phyloP scores from a whole-genome alignment of 2,113 vertebrate species.

The Neomonachus schauinslandi region DNA sequence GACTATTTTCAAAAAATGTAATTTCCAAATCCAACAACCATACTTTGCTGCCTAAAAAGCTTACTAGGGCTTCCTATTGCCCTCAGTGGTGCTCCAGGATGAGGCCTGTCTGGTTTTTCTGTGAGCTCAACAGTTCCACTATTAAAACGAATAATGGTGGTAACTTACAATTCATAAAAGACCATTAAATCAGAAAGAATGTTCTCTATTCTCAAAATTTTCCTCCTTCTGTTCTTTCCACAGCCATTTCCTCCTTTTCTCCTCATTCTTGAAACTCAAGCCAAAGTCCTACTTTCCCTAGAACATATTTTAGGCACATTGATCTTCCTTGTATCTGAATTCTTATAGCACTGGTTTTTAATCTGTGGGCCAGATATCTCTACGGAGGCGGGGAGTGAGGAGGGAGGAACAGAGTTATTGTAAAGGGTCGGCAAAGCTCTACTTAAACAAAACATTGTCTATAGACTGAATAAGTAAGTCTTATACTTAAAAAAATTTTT shows the following conservation, averaged over 20 bases:
- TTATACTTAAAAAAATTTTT: background rate
- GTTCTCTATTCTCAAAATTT: conserved; percentile 48
- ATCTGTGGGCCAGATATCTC: background rate
- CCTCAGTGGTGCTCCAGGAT: background rate
- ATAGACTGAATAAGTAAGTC: background rate
- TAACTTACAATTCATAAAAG: conserved; percentile 27
- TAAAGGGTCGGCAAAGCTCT: background rate
- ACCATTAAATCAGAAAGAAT: background rate
- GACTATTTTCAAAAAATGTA: conserved; percentile 17
- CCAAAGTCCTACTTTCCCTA: background rate
- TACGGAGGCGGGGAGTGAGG: background rate
- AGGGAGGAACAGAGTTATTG: background rate
- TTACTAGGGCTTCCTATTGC: background rate
- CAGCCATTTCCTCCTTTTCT: conserved; percentile 4
- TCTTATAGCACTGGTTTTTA: background rate
- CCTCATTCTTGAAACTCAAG: conserved; percentile 47
- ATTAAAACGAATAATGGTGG: conserved; percentile 13
- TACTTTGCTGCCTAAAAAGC: conserved; percentile 13
- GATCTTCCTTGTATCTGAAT: conserved; percentile 43
- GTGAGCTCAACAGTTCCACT: background rate
- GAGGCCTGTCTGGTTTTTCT: background rate
- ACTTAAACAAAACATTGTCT: conserved; percentile 26
- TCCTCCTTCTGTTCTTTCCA: background rate
- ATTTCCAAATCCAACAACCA: conserved; percentile 39
- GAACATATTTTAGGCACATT: conserved; percentile 8